phyloP scores from a whole-genome alignment of 2,113 vertebrate species.

The Pongo pygmaeus region DNA sequence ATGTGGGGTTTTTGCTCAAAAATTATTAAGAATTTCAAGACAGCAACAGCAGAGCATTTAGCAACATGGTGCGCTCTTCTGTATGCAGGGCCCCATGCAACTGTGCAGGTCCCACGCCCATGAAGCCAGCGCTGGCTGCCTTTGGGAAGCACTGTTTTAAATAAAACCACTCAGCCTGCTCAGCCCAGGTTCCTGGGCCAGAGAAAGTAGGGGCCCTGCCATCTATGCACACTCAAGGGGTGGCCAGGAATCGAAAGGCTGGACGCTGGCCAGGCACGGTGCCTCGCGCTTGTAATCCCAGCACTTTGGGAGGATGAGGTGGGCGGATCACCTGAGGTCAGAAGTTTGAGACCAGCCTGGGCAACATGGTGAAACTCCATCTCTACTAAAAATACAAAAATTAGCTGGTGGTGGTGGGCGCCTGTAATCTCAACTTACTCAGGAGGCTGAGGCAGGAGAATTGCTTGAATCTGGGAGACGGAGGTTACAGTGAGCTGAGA shows the following conservation, averaged over 20 bases:
- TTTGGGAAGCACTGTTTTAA: background rate
- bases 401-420: too few species aligned
- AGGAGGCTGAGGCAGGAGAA: too few species aligned
- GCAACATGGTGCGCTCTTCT: fast-evolving
- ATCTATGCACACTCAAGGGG: background rate
- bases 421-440: too few species aligned
- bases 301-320: too few species aligned
- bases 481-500: too few species aligned
- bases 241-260: background rate
- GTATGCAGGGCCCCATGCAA: background rate
- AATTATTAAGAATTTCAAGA: background rate
- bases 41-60: fast-evolving
- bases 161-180: fast-evolving
- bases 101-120: fast-evolving
- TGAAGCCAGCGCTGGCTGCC: background rate
- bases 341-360: too few species aligned
- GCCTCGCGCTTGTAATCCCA: too few species aligned
- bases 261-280: background rate
- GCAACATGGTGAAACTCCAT: too few species aligned
- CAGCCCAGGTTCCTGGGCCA: background rate
- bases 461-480: too few species aligned
- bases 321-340: too few species aligned
- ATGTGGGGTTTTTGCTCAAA: fast-evolving
- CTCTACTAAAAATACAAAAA: too few species aligned
- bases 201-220: background rate